Conservation (phyloP, 2,113 vertebrate species). For the Laticauda colubrina region DNA sequence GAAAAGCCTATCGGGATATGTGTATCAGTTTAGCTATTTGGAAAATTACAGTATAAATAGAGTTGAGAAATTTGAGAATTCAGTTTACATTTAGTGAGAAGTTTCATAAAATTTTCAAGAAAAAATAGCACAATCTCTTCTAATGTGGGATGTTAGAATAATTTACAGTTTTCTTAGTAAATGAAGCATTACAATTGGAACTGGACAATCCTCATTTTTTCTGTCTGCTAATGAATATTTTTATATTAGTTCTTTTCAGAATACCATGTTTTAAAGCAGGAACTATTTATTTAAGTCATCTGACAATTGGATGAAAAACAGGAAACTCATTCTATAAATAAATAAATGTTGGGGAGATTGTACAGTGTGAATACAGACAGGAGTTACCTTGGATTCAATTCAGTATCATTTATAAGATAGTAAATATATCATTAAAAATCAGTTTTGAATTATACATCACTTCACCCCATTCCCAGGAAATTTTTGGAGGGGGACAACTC, state of each 20-base stretch:
- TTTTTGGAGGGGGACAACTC: neutral
- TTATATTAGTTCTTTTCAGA: neutral
- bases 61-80: neutral
- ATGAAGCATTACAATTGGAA: neutral
- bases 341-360: neutral
- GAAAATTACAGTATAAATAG: neutral
- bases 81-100: neutral
- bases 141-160: neutral
- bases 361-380: neutral
- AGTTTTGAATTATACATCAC: neutral
- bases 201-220: neutral
- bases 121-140: neutral
- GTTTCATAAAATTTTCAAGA: neutral
- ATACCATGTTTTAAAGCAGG: neutral
- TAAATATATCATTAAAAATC: neutral
- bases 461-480: neutral
- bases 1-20: neutral
- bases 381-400: neutral
- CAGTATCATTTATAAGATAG: neutral
- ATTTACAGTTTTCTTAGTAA: neutral
- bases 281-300: neutral
- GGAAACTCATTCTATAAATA: neutral
- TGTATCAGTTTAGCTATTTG: neutral
- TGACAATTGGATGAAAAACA: neutral
- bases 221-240: neutral